These are phyloP conservation scores for Elanus axillaris DNA, from an alignment of 2,113 vertebrate species.

Conservation along the genomic window DNA sequence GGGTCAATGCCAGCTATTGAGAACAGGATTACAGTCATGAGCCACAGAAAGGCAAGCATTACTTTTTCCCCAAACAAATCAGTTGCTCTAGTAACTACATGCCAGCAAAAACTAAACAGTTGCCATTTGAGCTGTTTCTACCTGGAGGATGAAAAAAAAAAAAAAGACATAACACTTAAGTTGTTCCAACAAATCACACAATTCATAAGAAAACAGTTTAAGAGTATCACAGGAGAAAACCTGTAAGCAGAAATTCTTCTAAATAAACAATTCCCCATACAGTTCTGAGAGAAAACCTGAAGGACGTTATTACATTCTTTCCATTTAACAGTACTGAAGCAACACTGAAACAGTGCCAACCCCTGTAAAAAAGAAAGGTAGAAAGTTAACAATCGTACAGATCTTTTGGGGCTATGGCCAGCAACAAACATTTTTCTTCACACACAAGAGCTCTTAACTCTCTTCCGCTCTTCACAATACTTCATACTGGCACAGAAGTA, in stretches of 20 bases:
- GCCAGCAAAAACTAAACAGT: background rate
- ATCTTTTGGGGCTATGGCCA: background rate
- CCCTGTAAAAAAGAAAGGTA: background rate
- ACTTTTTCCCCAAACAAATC: constrained; percentile 44
- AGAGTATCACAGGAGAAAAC: background rate
- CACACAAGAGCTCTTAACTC: background rate
- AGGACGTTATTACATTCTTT: constrained; percentile 36
- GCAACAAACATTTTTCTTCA: background rate
- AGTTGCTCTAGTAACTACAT: constrained; percentile 14
- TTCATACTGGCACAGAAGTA: background rate
- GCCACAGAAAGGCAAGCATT: background rate
- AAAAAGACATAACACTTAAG: background rate
- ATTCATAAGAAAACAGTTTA: background rate
- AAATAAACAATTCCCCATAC: background rate
- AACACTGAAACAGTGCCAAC: background rate
- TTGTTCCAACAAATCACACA: background rate
- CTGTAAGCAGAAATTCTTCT: background rate
- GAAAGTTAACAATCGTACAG: background rate
- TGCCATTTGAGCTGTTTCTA: background rate
- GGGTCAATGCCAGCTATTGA: background rate
- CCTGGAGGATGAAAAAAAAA: background rate
- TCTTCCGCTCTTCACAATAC: background rate
- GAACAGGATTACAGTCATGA: background rate
- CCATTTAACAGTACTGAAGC: background rate
- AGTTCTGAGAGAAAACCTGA: background rate